Percentiles rank a stretch among this genome's conserved stretches.
phyloP scores from a whole-genome alignment of 2,797 vertebrate genomes.

The Halcyon smyrnensis region DNA sequence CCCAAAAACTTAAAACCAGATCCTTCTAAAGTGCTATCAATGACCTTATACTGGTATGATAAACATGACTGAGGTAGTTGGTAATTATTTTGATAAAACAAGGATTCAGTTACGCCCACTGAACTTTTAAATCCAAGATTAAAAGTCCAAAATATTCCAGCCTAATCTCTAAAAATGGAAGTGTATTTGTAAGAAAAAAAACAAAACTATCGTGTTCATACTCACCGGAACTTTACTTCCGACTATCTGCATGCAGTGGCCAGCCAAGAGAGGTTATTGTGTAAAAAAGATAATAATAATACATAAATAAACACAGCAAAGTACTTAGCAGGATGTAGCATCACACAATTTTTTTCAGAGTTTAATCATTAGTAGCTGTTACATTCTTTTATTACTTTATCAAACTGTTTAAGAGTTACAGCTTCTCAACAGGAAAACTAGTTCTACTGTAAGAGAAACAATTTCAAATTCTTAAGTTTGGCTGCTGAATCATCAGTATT shows the following conservation, averaged over 20 bases:
- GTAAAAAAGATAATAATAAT: slow-evolving; percentile 82
- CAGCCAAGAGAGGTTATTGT: slow-evolving; percentile 93
- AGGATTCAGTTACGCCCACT: neutral
- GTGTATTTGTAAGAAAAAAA: slow-evolving; percentile 2
- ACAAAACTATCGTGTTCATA: slow-evolving; percentile 78
- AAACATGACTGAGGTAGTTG: neutral
- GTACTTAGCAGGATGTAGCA: slow-evolving; percentile 89
- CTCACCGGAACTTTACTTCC: slow-evolving; percentile 99
- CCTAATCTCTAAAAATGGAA: neutral
- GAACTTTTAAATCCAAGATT: neutral
- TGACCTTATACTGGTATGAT: neutral
- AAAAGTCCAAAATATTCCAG: neutral
- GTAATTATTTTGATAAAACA: neutral
- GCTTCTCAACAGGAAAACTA: neutral
- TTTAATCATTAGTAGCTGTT: slow-evolving; percentile 77
- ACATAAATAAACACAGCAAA: slow-evolving; percentile 91
- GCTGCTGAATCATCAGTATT: neutral
- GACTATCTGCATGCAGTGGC: slow-evolving; percentile 98
- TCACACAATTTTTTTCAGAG: slow-evolving; percentile 75
- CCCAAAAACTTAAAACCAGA: neutral
- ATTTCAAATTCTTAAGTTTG: neutral
- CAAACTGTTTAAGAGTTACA: neutral
- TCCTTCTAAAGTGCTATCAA: neutral
- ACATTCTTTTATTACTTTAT: neutral
- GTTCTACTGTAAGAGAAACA: neutral